A percentile compares a stretch with the other conserved stretches of the same genome.
Conservation (phyloP, 2,888 invertebrate genomes). For the Pseudococcus jackbeardsleyi region DNA sequence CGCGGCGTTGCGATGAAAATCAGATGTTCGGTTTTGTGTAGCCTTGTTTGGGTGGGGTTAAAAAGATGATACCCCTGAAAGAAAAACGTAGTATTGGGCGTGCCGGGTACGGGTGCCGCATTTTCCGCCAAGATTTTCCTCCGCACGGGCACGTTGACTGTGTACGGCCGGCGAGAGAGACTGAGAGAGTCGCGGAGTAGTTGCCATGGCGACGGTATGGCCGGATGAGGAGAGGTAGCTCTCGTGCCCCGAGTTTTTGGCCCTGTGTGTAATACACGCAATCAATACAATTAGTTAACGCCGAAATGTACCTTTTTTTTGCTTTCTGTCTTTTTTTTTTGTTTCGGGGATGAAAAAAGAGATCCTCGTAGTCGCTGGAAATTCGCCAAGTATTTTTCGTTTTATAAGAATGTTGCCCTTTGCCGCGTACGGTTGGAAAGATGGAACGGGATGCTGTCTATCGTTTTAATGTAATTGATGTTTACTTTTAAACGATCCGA, state of each 20-base stretch:
- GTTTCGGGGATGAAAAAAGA: background rate
- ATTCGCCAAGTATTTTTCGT: conserved; percentile 48
- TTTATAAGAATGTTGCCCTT: conserved; percentile 48
- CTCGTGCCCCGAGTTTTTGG: conserved; percentile 30
- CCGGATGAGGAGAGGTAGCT: background rate
- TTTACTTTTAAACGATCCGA: conserved; percentile 33
- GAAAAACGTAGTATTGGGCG: conserved; percentile 57
- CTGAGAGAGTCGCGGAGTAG: background rate
- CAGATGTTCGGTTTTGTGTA: conserved; percentile 33
- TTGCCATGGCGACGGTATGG: conserved; percentile 29
- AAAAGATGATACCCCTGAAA: conserved; percentile 53
- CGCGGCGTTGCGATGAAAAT: conserved; percentile 30
- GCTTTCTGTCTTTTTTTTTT: background rate
- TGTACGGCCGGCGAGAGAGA: background rate
- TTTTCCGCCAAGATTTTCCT: conserved; percentile 44
- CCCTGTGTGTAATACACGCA: conserved; percentile 58
- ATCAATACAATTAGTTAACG: conserved; percentile 60
- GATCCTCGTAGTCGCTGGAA: background rate
- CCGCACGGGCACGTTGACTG: background rate
- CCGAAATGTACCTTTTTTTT: conserved; percentile 51
- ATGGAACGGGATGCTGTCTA: background rate
- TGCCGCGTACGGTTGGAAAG: background rate
- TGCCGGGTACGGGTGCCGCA: conserved; percentile 57
- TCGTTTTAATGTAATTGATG: conserved; percentile 47
- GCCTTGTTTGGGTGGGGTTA: conserved; percentile 52